Percentiles rank a stretch among this genome's conserved stretches.
Conservation (phyloP, 1,140 invertebrate genomes). For the Pogonognathellus flavescens region DNA sequence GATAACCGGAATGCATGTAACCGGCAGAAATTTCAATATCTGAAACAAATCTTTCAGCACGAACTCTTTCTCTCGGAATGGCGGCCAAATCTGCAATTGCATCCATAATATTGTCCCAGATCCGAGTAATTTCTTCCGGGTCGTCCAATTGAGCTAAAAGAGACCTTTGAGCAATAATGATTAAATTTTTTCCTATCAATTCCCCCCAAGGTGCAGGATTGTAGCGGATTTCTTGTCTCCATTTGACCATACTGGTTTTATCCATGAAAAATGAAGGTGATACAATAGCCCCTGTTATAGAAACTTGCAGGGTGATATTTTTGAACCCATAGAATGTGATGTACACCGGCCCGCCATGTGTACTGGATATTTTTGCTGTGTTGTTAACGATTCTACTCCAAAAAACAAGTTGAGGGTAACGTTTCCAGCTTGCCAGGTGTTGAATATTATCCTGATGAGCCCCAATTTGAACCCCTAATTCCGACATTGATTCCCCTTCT, state of each 20-base stretch:
- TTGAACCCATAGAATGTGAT: background rate
- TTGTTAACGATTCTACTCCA: background rate
- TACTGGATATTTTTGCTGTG: background rate
- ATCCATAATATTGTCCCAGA: conserved; percentile 59
- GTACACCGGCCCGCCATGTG: conserved; percentile 32
- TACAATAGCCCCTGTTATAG: background rate
- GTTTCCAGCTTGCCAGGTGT: background rate
- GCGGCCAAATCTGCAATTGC: conserved; percentile 56
- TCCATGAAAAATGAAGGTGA: conserved; percentile 21
- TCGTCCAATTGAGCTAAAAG: background rate
- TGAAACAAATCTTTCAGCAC: conserved; percentile 44
- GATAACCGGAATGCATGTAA: conserved; percentile 58
- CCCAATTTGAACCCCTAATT: conserved; percentile 32
- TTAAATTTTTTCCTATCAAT: conserved; percentile 30
- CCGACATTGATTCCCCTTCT: too few species aligned
- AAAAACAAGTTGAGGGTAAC: conserved; percentile 15
- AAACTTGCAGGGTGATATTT: background rate
- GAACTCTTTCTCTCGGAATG: conserved; percentile 38
- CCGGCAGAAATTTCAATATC: conserved; percentile 58
- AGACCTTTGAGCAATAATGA: background rate
- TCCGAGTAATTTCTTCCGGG: conserved; percentile 47
- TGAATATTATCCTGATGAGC: conserved; percentile 38
- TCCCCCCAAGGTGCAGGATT: conserved; percentile 36
- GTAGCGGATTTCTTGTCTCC: conserved; percentile 23
- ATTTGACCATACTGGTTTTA: conserved; percentile 13